phyloP scores from a whole-genome alignment of 2,113 vertebrate species.

The Lethenteron camtschaticum region DNA sequence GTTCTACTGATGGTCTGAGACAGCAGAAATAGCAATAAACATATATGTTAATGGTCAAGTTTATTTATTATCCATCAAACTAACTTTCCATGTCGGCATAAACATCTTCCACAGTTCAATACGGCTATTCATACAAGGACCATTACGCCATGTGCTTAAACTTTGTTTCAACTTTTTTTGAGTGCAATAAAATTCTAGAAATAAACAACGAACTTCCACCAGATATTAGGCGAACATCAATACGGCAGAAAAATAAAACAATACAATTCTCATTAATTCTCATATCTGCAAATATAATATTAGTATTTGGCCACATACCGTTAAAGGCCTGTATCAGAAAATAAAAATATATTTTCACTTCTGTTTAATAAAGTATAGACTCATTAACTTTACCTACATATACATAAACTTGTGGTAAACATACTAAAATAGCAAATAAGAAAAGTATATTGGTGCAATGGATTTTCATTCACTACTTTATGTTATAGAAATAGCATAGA shows the following conservation, averaged over 20 bases:
- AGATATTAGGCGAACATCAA: neutral
- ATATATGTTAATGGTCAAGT: too few relatives aligned
- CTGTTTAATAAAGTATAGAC: constrained; percentile 6
- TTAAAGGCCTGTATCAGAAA: constrained; percentile 5
- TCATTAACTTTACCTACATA: constrained; percentile 6
- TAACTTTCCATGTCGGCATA: too few relatives aligned
- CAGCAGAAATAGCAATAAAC: too few relatives aligned
- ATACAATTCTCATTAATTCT: constrained; percentile 3
- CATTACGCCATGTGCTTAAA: too few relatives aligned
- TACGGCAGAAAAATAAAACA: constrained; percentile 6
- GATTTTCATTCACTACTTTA: neutral
- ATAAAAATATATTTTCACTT: constrained; percentile 4
- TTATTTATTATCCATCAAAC: too few relatives aligned
- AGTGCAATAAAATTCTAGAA: too few relatives aligned
- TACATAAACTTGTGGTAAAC: constrained; percentile 4
- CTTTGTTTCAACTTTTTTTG: too few relatives aligned
- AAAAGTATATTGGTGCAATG: constrained; percentile 2
- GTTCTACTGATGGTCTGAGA: too few relatives aligned
- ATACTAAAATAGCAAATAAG: constrained; percentile 6
- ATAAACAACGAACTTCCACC: too few relatives aligned
- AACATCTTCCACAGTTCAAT: too few relatives aligned
- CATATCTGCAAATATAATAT: constrained; percentile 4
- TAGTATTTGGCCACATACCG: constrained; percentile 5
- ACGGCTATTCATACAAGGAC: too few relatives aligned
- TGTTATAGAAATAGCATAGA: constrained; percentile 2